phyloP scores from a whole-genome alignment of 2,113 vertebrate genomes.

The Etheostoma cragini region DNA sequence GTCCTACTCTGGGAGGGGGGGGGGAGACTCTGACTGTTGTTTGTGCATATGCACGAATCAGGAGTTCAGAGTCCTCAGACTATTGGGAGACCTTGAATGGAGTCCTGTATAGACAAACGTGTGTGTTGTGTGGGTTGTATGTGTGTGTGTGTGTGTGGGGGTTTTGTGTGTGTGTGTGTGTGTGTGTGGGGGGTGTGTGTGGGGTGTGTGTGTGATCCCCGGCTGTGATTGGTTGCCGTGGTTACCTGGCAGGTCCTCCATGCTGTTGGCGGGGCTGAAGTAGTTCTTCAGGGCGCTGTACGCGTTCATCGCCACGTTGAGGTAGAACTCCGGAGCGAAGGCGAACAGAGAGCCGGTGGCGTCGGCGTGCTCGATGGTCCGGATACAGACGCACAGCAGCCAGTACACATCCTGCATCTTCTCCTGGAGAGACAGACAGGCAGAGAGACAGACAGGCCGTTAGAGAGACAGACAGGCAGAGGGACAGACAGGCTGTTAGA shows the following conservation, averaged over 20 bases:
- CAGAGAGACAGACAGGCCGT: not conserved
- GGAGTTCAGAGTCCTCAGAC: no score
- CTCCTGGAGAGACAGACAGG: conserved; percentile 83
- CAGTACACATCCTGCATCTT: conserved; percentile 98
- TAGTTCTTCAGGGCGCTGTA: conserved; percentile 99
- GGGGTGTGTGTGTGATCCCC: no score
- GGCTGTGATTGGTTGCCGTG: not conserved
- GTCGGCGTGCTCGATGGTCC: conserved; percentile 92
- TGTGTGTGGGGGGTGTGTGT: no score
- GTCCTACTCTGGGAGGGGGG: no score
- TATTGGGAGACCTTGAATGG: no score
- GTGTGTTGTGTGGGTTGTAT: no score
- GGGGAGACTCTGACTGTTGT: no score
- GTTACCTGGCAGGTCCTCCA: conserved; percentile 94
- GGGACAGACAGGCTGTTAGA: not conserved
- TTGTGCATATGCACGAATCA: no score
- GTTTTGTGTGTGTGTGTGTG: no score
- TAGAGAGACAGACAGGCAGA: not conserved
- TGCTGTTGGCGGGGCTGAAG: conserved; percentile 94
- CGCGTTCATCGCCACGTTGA: conserved; percentile 97
- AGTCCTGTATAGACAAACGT: no score
- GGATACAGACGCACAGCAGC: conserved; percentile 93
- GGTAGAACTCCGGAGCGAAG: conserved; percentile 97
- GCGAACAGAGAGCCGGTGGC: conserved; percentile 90
- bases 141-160: no score